These are phyloP conservation scores for Yasuhikotakia modesta DNA, from an alignment of 2,797 vertebrate species.

Conservation along the genomic window DNA sequence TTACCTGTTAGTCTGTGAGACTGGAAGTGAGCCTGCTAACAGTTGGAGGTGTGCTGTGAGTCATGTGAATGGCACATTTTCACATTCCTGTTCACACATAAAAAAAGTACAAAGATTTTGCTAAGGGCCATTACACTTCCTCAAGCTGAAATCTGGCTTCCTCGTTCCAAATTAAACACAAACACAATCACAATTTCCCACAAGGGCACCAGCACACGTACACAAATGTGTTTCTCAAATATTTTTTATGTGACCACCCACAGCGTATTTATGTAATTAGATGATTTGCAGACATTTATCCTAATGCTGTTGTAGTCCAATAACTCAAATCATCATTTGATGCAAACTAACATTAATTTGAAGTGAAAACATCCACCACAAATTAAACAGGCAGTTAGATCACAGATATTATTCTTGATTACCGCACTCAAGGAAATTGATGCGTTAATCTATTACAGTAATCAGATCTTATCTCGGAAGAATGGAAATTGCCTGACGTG, in stretches of 20 bases:
- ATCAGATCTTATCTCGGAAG: neutral
- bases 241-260: neutral
- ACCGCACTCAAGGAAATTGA: neutral
- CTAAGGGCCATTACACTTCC: neutral
- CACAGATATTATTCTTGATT: neutral
- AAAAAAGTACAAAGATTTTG: constrained; percentile 14
- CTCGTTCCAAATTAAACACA: neutral
- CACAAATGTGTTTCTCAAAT: neutral
- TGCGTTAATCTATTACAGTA: neutral
- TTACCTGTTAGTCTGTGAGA: constrained; percentile 7
- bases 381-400: neutral
- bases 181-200: neutral
- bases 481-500: neutral
- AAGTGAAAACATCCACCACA: neutral
- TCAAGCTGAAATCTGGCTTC: neutral
- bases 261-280: neutral
- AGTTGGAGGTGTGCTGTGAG: neutral
- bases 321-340: neutral
- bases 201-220: neutral
- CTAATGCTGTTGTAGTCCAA: neutral
- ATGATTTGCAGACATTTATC: neutral
- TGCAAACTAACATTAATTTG: neutral
- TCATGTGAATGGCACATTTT: constrained; percentile 2
- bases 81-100: constrained; percentile 25
- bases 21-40: constrained; percentile 8